Conservation (phyloP, 23 tunicate genomes). For the Clavelina lepadiformis region DNA sequence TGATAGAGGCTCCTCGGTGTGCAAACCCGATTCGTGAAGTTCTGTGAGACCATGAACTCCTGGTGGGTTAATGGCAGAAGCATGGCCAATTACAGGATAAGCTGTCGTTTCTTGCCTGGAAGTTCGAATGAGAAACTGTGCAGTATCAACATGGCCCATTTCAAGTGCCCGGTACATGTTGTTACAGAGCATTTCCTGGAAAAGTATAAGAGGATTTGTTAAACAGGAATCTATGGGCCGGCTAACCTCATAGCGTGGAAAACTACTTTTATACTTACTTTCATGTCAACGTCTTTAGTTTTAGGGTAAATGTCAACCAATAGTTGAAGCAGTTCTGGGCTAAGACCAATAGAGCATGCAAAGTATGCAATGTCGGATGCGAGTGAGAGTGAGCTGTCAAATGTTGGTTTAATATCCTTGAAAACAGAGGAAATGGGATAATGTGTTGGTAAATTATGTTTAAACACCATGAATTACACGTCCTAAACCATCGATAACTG, state of each 20-base stretch:
- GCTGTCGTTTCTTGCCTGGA: constrained; percentile 30
- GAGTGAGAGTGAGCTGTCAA: constrained; percentile 27
- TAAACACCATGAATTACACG: no score
- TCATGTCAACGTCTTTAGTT: constrained; percentile 72
- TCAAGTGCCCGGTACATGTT: constrained; percentile 83
- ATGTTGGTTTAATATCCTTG: constrained; percentile 50
- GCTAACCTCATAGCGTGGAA: no score
- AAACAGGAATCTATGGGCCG: no score
- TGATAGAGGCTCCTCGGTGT: constrained; percentile 49
- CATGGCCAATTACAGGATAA: background rate
- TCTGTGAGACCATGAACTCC: constrained; percentile 60
- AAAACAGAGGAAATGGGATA: background rate
- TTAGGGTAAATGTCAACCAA: constrained; percentile 76
- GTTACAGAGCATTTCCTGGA: constrained; percentile 79
- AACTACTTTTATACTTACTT: no score
- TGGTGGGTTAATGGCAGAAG: constrained; percentile 14
- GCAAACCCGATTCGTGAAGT: constrained; percentile 58
- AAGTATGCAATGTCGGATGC: constrained; percentile 85
- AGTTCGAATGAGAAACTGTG: constrained; percentile 53
- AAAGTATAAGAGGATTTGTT: no score
- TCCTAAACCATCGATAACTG: constrained; percentile 78
- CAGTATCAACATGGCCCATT: constrained; percentile 86
- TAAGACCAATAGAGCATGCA: constrained; percentile 78
- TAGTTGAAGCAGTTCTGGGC: constrained; percentile 57
- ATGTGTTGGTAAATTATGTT: no score